A percentile compares a stretch with the other conserved stretches of the same genome.
Conservation (phyloP, 2,113 vertebrate genomes). For the Gallinago jamesoni region DNA sequence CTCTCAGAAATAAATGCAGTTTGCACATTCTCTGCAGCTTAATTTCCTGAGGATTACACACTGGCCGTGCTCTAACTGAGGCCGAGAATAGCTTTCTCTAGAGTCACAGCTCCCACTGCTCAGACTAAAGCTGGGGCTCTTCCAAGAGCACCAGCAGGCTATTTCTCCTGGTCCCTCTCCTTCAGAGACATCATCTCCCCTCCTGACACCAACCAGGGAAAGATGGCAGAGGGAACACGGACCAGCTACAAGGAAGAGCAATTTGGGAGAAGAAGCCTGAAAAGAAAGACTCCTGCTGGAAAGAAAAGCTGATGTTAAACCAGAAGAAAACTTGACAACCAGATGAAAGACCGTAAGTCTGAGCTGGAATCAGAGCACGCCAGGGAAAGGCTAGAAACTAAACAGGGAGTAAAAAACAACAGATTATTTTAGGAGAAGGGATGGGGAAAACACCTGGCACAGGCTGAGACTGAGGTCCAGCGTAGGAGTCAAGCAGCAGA, state of each 20-base stretch:
- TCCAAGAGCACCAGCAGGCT: neutral
- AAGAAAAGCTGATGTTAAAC: neutral
- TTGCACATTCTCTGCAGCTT: slow-evolving; percentile 19
- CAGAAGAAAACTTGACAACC: neutral
- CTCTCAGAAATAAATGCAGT: neutral
- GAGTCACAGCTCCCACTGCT: neutral
- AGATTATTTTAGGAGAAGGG: neutral
- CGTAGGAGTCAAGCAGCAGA: neutral
- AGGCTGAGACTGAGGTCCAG: neutral
- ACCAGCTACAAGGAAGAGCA: neutral
- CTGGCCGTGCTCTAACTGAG: slow-evolving; percentile 10
- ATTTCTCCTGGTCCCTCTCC: neutral
- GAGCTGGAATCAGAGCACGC: neutral
- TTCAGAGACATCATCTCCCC: neutral
- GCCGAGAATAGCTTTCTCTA: neutral
- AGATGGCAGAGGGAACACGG: neutral
- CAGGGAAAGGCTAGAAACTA: neutral
- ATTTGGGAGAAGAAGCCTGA: neutral
- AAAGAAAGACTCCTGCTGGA: neutral
- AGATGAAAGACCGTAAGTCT: neutral
- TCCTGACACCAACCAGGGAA: neutral
- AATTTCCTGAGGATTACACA: slow-evolving; percentile 30
- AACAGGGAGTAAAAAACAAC: neutral
- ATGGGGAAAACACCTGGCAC: neutral
- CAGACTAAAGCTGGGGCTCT: neutral